Evolutionary conservation across 1,140 invertebrate species (phyloP), one percentile per base, ranked within the genome.

Genomic region (Luehdorfia chinensis): DNA sequence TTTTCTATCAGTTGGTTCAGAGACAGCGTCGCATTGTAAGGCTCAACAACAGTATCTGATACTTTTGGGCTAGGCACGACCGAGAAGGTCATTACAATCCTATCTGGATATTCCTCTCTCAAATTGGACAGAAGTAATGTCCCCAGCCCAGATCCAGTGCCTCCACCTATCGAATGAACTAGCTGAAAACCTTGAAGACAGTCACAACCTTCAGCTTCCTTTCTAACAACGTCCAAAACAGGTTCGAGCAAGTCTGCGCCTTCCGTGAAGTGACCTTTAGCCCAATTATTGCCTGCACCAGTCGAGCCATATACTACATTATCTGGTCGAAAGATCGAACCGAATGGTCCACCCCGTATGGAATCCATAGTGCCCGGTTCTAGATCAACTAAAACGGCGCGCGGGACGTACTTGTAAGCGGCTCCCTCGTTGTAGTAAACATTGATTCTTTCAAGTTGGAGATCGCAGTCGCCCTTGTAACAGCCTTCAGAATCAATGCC

Each of bases 251-350:
- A 79, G 76, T 96, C 96, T 12, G 96, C 96, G 1, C 96, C 95
- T 87, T 98, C 96, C 14, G 96, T 98, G 87, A 96, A 97, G 70
- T 97, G 94, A 19, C 96, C 96, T 84, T 97, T 96, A 25, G 95
- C 95, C 96, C 92, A 93, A 62, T 93, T 93, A 75, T 93, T 92
- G 16, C 94, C 94, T 16, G 95, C 93, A 2, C 96, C 95, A 0
- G 68, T 55, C 0, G 45, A n/a, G 0, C 75, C 72, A n/a, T 54
- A 78, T 0, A 96, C 94, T 66, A 96, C 95, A 72, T 96, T 96
- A 75, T 96, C 95, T 0, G 95, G 95, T 59, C 95, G 88, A 85
- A 96, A 97, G 45, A 97, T 92, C 61, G 95, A 92, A 16, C 96
- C 95, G 69, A 94, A 74, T 3, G 97, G 60, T 95, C 94, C 78